phyloP scores from a whole-genome alignment of 2,113 vertebrate species.

The Dipodomys ordii region DNA sequence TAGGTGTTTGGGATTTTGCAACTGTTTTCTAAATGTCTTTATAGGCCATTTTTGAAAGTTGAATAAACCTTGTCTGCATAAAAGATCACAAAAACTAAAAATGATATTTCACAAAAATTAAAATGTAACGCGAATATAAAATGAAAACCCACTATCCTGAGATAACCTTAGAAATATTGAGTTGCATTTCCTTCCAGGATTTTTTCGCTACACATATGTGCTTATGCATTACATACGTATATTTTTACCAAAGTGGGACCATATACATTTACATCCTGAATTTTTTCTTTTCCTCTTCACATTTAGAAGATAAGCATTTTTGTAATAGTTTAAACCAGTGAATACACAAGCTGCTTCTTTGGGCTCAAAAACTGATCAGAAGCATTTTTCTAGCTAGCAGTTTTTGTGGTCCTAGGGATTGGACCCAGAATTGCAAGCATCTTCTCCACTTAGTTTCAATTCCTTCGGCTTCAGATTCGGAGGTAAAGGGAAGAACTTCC shows the following conservation, averaged over 20 bases:
- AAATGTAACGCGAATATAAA: slow-evolving; percentile 28
- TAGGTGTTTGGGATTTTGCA: neutral
- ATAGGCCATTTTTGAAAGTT: neutral
- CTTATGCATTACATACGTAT: neutral
- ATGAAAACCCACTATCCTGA: neutral
- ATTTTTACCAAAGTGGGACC: slow-evolving; percentile 47
- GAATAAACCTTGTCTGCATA: neutral
- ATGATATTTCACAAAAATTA: neutral
- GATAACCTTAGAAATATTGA: slow-evolving; percentile 34
- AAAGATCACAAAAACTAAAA: neutral
- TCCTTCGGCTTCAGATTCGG: neutral
- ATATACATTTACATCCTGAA: slow-evolving; percentile 25
- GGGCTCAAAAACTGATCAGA: neutral
- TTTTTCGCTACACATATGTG: slow-evolving; percentile 5
- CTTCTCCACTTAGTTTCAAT: slow-evolving; percentile 7
- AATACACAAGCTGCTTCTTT: slow-evolving; percentile 23
- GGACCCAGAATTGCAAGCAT: too few species aligned
- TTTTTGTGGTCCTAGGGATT: too few species aligned
- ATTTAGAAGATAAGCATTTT: slow-evolving; percentile 29
- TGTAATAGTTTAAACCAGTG: slow-evolving; percentile 8
- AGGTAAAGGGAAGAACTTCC: neutral
- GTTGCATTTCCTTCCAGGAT: slow-evolving; percentile 18
- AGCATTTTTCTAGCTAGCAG: neutral
- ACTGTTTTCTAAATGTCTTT: neutral
- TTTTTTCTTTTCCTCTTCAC: slow-evolving; percentile 27